These are phyloP conservation scores for Papilio gigon DNA, from an alignment of 2,888 invertebrate genomes.

Conservation along the genomic window DNA sequence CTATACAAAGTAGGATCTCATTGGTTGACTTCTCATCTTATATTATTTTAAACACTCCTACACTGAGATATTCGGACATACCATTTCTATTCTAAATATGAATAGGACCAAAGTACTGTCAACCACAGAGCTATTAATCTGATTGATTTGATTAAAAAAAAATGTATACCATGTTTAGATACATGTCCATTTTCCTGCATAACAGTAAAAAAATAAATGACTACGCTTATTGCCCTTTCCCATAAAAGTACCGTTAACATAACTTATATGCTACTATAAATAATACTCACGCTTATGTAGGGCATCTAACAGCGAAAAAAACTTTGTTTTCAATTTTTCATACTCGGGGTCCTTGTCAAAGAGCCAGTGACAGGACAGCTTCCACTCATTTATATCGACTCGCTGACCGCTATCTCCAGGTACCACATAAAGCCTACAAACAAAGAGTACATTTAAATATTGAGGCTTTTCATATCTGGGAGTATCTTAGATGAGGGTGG, in stretches of 20 bases:
- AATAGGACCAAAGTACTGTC: neutral
- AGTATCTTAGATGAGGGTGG: too few relatives aligned
- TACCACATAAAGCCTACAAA: constrained; percentile 61
- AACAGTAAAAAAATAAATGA: neutral
- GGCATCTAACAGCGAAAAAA: constrained; percentile 63
- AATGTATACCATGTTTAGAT: too few relatives aligned
- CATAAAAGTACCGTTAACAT: neutral
- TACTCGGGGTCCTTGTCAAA: constrained; percentile 68
- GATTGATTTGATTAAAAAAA: neutral
- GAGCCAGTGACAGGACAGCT: constrained; percentile 72
- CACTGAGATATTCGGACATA: neutral
- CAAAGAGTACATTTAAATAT: constrained; percentile 42
- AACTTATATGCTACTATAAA: neutral
- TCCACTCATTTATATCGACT: constrained; percentile 73
- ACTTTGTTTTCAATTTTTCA: constrained; percentile 60
- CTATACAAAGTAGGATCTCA: neutral
- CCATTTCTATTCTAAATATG: neutral
- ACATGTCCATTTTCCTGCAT: too few relatives aligned
- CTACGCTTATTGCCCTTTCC: neutral
- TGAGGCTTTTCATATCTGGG: too few relatives aligned
- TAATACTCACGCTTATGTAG: constrained; percentile 70
- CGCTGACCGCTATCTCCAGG: constrained; percentile 67
- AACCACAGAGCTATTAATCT: neutral
- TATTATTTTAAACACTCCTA: neutral
- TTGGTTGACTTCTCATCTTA: neutral